These are phyloP conservation scores for Smutsia temminckii DNA, from an alignment of 2,797 vertebrate genomes.

Conservation along the genomic window DNA sequence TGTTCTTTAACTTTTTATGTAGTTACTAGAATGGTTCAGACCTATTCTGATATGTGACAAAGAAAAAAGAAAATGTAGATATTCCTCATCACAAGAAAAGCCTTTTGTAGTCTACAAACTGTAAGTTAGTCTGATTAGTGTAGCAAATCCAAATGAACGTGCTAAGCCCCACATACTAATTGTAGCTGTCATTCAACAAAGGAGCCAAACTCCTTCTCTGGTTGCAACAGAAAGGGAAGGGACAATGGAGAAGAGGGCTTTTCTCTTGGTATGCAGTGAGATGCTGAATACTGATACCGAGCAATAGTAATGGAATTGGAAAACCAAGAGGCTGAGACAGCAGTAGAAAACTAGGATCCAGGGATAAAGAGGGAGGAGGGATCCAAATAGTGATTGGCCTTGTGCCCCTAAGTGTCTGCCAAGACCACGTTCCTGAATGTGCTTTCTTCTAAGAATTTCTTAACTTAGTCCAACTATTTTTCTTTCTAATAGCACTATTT, in stretches of 20 bases:
- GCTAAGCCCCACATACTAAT: neutral
- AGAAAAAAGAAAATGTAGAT: neutral
- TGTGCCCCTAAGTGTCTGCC: neutral
- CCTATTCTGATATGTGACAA: neutral
- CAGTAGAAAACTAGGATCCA: neutral
- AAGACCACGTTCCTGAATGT: neutral
- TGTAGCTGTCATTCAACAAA: neutral
- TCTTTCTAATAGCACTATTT: neutral
- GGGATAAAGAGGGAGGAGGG: neutral
- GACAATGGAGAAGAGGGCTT: neutral
- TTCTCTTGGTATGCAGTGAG: neutral
- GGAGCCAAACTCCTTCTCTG: neutral
- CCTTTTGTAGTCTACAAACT: neutral
- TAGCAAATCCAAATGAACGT: neutral
- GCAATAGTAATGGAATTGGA: neutral
- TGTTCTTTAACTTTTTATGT: neutral
- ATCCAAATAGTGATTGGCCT: neutral
- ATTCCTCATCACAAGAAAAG: neutral
- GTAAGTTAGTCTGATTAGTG: neutral
- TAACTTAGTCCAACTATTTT: neutral
- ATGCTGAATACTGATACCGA: neutral
- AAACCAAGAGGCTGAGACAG: neutral
- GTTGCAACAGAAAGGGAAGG: neutral
- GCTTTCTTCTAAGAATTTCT: conserved; percentile 35
- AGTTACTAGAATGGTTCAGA: neutral